These are phyloP conservation scores for Pelosia muscerda DNA, from an alignment of 2,888 invertebrate genomes.

Conservation along the genomic window DNA sequence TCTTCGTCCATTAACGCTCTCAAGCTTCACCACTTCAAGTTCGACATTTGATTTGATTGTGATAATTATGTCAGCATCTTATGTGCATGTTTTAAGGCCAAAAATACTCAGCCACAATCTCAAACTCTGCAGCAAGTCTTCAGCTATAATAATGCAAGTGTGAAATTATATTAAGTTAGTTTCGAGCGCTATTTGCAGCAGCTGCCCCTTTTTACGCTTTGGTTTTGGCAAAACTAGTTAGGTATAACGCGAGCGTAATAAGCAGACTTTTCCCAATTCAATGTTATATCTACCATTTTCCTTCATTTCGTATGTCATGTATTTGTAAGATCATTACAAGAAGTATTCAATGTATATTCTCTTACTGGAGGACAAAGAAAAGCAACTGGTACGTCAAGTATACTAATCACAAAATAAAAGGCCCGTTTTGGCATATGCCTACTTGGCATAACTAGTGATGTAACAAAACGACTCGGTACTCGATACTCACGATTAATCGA, in stretches of 20 bases:
- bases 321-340: slow-evolving; percentile 35
- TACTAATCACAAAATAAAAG: no score
- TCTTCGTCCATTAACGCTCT: no score
- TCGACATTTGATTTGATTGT: no score
- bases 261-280: slow-evolving; percentile 37
- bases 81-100: no score
- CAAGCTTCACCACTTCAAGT: no score
- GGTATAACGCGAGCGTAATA: slow-evolving; percentile 34
- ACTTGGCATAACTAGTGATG: no score
- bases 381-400: background rate
- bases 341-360: slow-evolving; percentile 28
- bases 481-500: no score
- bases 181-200: slow-evolving; percentile 31
- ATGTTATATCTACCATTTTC: slow-evolving; percentile 34
- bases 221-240: slow-evolving; percentile 36
- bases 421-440: no score
- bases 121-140: background rate
- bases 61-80: no score
- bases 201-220: slow-evolving; percentile 40
- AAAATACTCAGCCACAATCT: no score
- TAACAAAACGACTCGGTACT: no score
- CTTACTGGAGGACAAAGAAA: slow-evolving; percentile 19
- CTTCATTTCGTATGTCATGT: slow-evolving; percentile 38
- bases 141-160: slow-evolving; percentile 19
- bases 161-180: slow-evolving; percentile 32